Base-by-base conservation (phyloP, 2,797 vertebrate genomes). In the Sebastes umbrosus region DNA sequence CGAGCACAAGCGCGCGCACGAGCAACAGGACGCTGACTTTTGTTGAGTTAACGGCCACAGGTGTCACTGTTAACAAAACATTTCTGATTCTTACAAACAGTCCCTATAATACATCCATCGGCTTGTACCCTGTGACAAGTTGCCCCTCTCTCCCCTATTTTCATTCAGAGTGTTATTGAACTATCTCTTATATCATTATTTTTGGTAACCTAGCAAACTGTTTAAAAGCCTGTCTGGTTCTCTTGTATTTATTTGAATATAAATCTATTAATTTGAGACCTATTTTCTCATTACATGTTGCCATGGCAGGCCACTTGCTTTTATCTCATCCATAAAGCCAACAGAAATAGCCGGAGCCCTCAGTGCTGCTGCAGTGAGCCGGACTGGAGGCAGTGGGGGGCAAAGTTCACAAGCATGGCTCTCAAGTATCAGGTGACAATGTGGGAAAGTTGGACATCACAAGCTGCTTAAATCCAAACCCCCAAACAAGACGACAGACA, bases 381-480 rank as follows among this genome's bases (percentile, higher is more conserved):
- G 5, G 55, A 63, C 73, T 62, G 77, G 66, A 69, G 84, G 57
- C 54, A 64, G 80, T 31, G 71, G 80, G 84, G 93, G 92, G 87
- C 87, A 91, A 86, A 90, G 91, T 92, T 92, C 93, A 92, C 50
- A 74, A 69, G 75, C 74, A 95, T 91, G 85, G 90, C 88, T 83
- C 80, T 62, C 62, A 34, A 74, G 43, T 89, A 95, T 96, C 95
- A 88, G 90, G 83, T 96, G 90, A 92, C 94, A 79, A 62, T 79
- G 90, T 77, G 83, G 80, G 83, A 71, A 83, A 92, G 90, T 85
- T 89, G 69, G 73, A 34, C 66, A 6, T 62, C 29, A 32, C 65
- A 11, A 50, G 83, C 70, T 31, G 59, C 76, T 82, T 73, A 43
- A 79, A 79, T n/a, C 1, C 82, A 83, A 11, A 75, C 3, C 29